These are phyloP conservation scores for Trypoxylon attenuatum DNA, from an alignment of 2,888 invertebrate species.

Conservation along the genomic window DNA sequence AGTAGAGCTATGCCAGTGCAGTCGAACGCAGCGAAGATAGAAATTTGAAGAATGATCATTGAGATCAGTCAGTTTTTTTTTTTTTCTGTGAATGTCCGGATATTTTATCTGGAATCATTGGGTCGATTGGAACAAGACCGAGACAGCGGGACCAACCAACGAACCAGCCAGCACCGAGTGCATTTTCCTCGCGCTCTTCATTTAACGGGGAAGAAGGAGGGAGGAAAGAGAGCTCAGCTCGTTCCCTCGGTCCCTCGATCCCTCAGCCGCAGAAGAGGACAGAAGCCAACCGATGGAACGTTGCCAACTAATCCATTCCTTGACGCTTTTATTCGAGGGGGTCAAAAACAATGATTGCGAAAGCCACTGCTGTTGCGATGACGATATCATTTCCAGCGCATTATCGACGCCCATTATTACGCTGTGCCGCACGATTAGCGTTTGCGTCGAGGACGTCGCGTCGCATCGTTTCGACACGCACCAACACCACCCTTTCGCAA, in stretches of 20 bases:
- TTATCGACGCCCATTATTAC: slow-evolving; percentile 1
- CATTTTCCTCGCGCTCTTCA: too few species aligned
- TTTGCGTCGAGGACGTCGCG: background rate
- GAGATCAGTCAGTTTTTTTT: too few species aligned
- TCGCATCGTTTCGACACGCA: background rate
- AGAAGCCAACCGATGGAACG: slow-evolving; percentile 32
- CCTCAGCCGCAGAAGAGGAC: too few species aligned
- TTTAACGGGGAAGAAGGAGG: background rate
- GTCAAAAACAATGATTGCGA: slow-evolving; percentile 32
- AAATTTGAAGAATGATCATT: too few species aligned
- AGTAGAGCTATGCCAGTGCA: too few species aligned
- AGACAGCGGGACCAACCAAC: too few species aligned
- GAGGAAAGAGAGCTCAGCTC: background rate
- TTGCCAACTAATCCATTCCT: slow-evolving; percentile 46
- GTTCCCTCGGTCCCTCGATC: too few species aligned
- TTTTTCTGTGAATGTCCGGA: too few species aligned
- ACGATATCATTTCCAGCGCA: background rate
- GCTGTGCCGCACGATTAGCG: background rate
- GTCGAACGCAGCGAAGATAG: too few species aligned
- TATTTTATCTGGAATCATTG: too few species aligned
- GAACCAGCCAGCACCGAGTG: too few species aligned
- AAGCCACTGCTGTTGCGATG: slow-evolving; percentile 15
- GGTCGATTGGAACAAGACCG: too few species aligned
- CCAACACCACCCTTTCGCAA: background rate
- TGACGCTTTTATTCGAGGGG: slow-evolving; percentile 38